A percentile compares a stretch with the other conserved stretches of the same genome.
Conservation (phyloP, 2,888 invertebrate species). For the Tenthredo livida region DNA sequence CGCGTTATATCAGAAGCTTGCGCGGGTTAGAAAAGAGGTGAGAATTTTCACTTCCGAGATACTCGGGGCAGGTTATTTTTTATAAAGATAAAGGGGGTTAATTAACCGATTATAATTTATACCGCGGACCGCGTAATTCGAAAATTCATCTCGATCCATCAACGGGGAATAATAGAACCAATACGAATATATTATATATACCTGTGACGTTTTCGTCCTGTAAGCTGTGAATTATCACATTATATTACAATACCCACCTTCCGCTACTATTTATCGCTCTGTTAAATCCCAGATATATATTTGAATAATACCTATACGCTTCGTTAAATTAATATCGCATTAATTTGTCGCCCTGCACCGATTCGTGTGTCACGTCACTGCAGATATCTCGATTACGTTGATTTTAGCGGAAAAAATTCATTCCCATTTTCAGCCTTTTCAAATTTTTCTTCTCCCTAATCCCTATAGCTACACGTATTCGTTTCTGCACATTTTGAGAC, state of each 20-base stretch:
- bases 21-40: not conserved
- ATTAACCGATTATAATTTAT: not conserved
- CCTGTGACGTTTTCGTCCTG: not conserved
- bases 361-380: not conserved
- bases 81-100: not conserved
- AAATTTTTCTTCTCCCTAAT: no score
- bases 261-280: constrained; percentile 38
- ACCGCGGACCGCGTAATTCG: not conserved
- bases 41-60: constrained; percentile 11
- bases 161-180: constrained; percentile 5
- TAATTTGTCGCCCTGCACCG: constrained; percentile 18
- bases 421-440: no score
- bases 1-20: not conserved
- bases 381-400: not conserved
- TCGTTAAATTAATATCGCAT: constrained; percentile 23
- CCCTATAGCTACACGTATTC: no score
- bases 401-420: not conserved
- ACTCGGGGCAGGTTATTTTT: constrained; percentile 11
- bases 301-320: constrained; percentile 36
- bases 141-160: not conserved
- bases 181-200: not conserved
- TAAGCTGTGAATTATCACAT: constrained; percentile 40
- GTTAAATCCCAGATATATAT: constrained; percentile 31
- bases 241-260: constrained; percentile 18
- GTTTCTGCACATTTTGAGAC: not conserved